A percentile compares a stretch with the other conserved stretches of the same genome.
Evolutionary conservation across 64 coral and sea anemone species (phyloP).

Genomic region (Acropora tenuis): DNA sequence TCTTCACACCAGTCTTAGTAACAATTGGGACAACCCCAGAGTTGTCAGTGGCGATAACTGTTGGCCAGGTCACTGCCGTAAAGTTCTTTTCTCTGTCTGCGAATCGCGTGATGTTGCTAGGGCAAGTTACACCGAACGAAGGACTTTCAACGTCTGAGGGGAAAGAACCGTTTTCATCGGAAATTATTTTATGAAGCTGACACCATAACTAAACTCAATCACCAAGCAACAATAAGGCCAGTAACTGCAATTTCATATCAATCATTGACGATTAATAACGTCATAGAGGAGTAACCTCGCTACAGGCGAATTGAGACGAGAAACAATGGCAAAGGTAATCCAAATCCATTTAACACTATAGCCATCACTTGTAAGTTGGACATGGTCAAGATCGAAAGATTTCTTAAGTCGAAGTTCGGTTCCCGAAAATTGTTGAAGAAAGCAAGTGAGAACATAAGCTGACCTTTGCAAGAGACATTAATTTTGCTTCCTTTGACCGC

Average conservation of each 20-base stretch:
- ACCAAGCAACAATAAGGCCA: background rate
- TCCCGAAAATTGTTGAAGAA: background rate
- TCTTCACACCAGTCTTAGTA: constrained; percentile 13
- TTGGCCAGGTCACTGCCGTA: constrained; percentile 47
- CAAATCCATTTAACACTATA: background rate
- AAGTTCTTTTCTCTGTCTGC: constrained; percentile 47
- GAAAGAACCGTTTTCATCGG: background rate
- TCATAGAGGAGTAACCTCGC: background rate
- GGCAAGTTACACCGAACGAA: constrained; percentile 63
- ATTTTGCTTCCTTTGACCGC: constrained; percentile 29
- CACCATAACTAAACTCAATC: background rate
- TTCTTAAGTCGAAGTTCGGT: background rate
- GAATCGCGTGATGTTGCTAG: constrained; percentile 21
- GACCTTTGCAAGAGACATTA: constrained; percentile 49
- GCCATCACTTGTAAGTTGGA: background rate
- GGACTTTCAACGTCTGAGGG: constrained; percentile 55
- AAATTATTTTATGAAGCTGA: background rate
- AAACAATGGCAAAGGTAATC: background rate
- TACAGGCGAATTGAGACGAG: background rate
- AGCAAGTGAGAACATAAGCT: background rate
- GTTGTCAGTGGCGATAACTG: constrained; percentile 72
- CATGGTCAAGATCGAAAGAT: background rate
- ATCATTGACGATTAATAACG: background rate
- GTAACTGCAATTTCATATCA: background rate
- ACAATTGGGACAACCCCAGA: constrained; percentile 27